Conservation (phyloP, 2,888 invertebrate genomes). For the Notodonta ziczac region DNA sequence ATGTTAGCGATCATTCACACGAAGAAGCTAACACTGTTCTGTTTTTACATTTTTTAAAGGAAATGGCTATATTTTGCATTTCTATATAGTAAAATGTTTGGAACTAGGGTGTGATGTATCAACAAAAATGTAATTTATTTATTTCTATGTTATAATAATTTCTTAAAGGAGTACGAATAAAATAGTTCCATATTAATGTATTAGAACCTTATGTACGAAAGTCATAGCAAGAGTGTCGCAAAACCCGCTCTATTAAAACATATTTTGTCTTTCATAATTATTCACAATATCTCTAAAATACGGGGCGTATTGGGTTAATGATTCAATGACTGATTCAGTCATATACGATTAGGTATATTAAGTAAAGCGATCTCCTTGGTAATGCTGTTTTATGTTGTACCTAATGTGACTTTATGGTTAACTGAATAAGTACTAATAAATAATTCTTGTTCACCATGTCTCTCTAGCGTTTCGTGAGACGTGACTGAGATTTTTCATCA, state of each 20-base stretch:
- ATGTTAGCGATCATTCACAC: too few relatives aligned
- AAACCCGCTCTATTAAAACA: slow-evolving; percentile 49
- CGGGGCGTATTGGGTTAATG: slow-evolving; percentile 53
- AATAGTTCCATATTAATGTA: too few relatives aligned
- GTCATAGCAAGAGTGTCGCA: slow-evolving; percentile 54
- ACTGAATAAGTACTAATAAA: slow-evolving; percentile 37
- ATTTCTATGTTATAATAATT: too few relatives aligned
- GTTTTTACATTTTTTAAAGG: too few relatives aligned
- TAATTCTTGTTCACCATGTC: slow-evolving; percentile 15
- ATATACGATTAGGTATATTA: slow-evolving; percentile 57
- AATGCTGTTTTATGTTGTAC: slow-evolving; percentile 62
- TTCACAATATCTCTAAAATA: slow-evolving; percentile 62
- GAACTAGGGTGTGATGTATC: too few relatives aligned
- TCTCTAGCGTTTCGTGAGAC: slow-evolving; percentile 14
- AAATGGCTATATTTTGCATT: too few relatives aligned
- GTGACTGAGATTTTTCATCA: slow-evolving; percentile 26
- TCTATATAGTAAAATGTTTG: too few relatives aligned
- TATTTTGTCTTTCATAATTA: slow-evolving; percentile 55
- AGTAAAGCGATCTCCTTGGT: slow-evolving; percentile 80
- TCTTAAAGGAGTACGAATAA: too few relatives aligned
- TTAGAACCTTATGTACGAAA: neutral
- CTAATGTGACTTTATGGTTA: slow-evolving; percentile 56
- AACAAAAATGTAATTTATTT: too few relatives aligned
- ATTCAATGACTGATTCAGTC: slow-evolving; percentile 59
- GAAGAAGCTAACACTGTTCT: too few relatives aligned